phyloP scores from a whole-genome alignment of 1,140 invertebrate species.

The Procambarus clarkii region DNA sequence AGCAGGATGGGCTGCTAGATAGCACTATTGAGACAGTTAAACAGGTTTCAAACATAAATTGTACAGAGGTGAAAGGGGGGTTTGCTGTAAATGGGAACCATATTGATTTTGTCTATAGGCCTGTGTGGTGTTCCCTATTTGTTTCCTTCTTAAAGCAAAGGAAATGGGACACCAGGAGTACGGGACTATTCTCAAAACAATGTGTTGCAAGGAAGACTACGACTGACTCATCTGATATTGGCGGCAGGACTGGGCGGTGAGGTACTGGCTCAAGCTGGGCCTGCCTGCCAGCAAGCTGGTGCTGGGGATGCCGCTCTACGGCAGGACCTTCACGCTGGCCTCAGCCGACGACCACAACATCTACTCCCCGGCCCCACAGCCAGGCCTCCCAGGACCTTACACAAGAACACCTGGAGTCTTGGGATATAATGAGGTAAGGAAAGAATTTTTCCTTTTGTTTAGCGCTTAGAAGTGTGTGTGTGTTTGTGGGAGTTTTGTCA shows the following conservation, averaged over 20 bases:
- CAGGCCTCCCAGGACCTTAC: slow-evolving; percentile 82
- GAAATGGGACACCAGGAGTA: too few relatives aligned
- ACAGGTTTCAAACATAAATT: too few relatives aligned
- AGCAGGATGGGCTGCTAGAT: too few relatives aligned
- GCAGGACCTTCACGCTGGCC: slow-evolving; percentile 80
- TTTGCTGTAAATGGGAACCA: too few relatives aligned
- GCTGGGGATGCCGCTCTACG: slow-evolving; percentile 83
- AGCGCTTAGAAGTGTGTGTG: neutral
- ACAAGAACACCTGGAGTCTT: slow-evolving; percentile 83
- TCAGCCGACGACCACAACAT: slow-evolving; percentile 76
- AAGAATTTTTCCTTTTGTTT: neutral
- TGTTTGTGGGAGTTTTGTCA: neutral
- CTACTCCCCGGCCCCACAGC: slow-evolving; percentile 78
- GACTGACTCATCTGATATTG: too few relatives aligned
- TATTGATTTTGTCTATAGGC: too few relatives aligned
- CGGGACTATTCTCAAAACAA: too few relatives aligned
- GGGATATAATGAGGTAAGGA: slow-evolving; percentile 86
- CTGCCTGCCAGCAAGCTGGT: slow-evolving; percentile 80
- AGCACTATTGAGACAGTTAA: too few relatives aligned
- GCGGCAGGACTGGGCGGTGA: slow-evolving; percentile 77
- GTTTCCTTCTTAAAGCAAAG: neutral
- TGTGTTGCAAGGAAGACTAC: too few relatives aligned
- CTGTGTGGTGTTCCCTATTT: neutral
- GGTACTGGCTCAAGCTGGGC: slow-evolving; percentile 78
- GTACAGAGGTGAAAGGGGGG: too few relatives aligned